phyloP scores from a whole-genome alignment of 2,888 invertebrate species.

The Mesoligia furuncula region DNA sequence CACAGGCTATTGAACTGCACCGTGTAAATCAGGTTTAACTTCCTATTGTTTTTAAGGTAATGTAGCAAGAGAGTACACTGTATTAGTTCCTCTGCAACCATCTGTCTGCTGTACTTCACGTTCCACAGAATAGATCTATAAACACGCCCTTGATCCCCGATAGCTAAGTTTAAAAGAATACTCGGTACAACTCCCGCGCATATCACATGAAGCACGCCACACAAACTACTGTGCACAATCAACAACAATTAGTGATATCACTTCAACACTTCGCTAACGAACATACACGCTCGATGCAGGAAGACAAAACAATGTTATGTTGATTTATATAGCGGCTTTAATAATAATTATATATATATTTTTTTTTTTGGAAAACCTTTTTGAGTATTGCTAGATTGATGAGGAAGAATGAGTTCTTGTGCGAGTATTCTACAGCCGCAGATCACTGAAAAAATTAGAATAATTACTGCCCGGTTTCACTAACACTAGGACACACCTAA shows the following conservation, averaged over 20 bases:
- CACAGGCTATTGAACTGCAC: background rate
- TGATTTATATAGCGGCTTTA: background rate
- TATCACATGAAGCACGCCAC: conserved; percentile 43
- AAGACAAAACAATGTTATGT: conserved; percentile 44
- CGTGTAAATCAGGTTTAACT: no score
- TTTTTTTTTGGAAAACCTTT: background rate
- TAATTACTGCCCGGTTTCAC: background rate
- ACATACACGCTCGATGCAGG: conserved; percentile 7
- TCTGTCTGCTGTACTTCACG: conserved; percentile 28
- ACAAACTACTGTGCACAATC: conserved; percentile 25
- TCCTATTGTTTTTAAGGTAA: background rate
- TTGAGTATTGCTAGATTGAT: background rate
- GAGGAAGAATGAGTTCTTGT: conserved; percentile 8
- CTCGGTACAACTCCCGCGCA: conserved; percentile 27
- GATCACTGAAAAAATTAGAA: background rate
- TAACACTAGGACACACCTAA: background rate
- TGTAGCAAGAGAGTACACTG: background rate
- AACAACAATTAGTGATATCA: conserved; percentile 21
- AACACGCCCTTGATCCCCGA: conserved; percentile 43
- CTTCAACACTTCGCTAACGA: conserved; percentile 1
- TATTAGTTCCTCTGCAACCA: background rate
- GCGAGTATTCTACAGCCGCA: conserved; percentile 10
- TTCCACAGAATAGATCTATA: conserved; percentile 28
- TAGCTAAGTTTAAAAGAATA: conserved; percentile 43
- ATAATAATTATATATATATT: background rate